Conservation (phyloP, 2,113 vertebrate species). For the Oreochromis tanganicae region DNA sequence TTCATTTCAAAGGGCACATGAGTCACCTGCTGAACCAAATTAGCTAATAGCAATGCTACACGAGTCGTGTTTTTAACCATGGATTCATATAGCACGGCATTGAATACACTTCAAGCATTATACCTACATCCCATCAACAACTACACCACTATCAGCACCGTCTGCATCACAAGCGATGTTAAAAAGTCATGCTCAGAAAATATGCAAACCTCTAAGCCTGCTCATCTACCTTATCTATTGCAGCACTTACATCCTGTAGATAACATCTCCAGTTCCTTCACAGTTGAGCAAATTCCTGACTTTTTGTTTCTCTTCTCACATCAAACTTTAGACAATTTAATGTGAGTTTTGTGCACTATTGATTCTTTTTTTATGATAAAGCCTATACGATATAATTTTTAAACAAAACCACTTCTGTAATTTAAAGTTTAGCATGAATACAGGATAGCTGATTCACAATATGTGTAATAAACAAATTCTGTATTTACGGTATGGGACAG, state of each 20-base stretch:
- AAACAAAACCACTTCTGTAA: neutral
- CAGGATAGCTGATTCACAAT: neutral
- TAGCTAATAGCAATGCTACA: neutral
- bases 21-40: neutral
- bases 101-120: neutral
- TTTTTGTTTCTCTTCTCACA: neutral
- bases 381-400: neutral
- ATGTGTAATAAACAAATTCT: neutral
- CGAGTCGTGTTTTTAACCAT: neutral
- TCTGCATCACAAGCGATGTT: neutral
- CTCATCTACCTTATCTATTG: neutral
- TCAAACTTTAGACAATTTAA: neutral
- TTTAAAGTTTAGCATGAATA: neutral
- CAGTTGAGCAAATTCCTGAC: neutral
- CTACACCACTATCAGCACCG: neutral
- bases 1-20: neutral
- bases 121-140: neutral
- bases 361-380: neutral
- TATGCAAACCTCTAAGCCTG: neutral
- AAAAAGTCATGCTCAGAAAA: neutral
- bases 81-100: neutral
- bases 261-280: neutral
- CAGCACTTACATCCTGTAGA: neutral
- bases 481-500: neutral
- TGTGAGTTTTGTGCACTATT: neutral